These are phyloP conservation scores for Clivina fossor DNA, from an alignment of 2,888 invertebrate species.

Conservation along the genomic window DNA sequence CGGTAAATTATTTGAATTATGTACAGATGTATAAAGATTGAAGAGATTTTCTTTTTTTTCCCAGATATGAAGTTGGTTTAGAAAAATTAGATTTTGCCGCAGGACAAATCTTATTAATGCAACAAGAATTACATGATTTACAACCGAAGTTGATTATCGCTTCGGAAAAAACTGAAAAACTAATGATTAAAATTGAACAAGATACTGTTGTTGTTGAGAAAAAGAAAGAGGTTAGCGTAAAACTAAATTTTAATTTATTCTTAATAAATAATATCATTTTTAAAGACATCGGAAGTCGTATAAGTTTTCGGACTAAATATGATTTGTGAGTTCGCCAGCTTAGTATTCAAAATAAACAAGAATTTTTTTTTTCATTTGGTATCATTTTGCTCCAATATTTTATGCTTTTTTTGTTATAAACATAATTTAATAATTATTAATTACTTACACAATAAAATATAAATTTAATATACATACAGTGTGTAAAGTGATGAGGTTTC, in stretches of 20 bases:
- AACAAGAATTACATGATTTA: slow-evolving; percentile 80
- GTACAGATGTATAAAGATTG: slow-evolving; percentile 13
- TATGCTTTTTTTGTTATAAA: too few species aligned
- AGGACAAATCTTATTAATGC: slow-evolving; percentile 89
- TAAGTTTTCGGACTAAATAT: not conserved
- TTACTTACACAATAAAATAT: too few species aligned
- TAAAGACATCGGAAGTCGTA: too few species aligned
- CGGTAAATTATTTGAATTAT: slow-evolving; percentile 52
- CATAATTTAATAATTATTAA: too few species aligned
- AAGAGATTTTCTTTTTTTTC: slow-evolving; percentile 8
- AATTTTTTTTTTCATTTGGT: too few species aligned
- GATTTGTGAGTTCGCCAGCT: too few species aligned
- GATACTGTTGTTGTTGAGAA: slow-evolving; percentile 95
- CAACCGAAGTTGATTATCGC: slow-evolving; percentile 88
- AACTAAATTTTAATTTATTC: slow-evolving; percentile 51
- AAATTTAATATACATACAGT: too few species aligned
- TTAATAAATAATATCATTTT: not conserved
- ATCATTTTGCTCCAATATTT: too few species aligned
- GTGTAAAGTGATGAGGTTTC: too few species aligned
- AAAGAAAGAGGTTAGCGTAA: slow-evolving; percentile 90
- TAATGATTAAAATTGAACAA: slow-evolving; percentile 95
- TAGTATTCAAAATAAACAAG: too few species aligned
- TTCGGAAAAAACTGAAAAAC: slow-evolving; percentile 87
- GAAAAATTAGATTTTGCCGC: slow-evolving; percentile 91
- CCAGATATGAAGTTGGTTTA: slow-evolving; percentile 74